Percentiles rank a stretch among this genome's conserved stretches.
These are phyloP conservation scores for Rambutsinella grinnellia DNA, from an alignment of 2,888 invertebrate species.

Conservation along the genomic window DNA sequence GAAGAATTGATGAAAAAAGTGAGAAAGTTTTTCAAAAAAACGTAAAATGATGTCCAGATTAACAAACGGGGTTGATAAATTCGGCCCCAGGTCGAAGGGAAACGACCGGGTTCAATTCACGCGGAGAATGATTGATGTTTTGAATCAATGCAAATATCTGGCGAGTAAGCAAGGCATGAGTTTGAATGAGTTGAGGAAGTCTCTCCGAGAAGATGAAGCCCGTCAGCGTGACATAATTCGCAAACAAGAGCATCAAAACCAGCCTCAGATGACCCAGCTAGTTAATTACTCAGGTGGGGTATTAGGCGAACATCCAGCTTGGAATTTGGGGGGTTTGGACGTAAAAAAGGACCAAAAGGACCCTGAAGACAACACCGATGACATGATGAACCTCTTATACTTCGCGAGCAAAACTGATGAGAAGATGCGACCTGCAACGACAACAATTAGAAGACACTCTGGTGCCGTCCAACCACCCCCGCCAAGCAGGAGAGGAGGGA, in stretches of 20 bases:
- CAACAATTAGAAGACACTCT: neutral
- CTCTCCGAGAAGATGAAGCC: conserved; percentile 53
- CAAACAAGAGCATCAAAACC: neutral
- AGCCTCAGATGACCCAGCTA: neutral
- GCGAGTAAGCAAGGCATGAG: conserved; percentile 56
- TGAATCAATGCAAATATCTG: conserved; percentile 54
- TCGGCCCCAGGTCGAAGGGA: no score
- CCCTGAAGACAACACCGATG: neutral
- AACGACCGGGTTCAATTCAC: no score
- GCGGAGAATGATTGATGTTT: conserved; percentile 50
- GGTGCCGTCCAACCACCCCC: no score
- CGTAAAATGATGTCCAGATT: no score
- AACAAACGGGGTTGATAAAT: no score
- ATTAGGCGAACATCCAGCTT: neutral
- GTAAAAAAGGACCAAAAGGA: neutral
- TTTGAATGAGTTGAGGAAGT: conserved; percentile 41
- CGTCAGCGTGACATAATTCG: conserved; percentile 14
- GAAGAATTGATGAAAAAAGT: no score
- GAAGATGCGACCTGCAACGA: neutral
- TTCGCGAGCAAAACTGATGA: neutral
- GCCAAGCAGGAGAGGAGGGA: neutral
- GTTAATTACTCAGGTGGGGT: neutral
- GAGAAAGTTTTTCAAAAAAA: no score
- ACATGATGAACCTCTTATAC: neutral
- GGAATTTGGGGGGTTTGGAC: conserved; percentile 6